Base-by-base conservation (phyloP, 2,888 invertebrate species). In the Mellilla xanthometata region DNA sequence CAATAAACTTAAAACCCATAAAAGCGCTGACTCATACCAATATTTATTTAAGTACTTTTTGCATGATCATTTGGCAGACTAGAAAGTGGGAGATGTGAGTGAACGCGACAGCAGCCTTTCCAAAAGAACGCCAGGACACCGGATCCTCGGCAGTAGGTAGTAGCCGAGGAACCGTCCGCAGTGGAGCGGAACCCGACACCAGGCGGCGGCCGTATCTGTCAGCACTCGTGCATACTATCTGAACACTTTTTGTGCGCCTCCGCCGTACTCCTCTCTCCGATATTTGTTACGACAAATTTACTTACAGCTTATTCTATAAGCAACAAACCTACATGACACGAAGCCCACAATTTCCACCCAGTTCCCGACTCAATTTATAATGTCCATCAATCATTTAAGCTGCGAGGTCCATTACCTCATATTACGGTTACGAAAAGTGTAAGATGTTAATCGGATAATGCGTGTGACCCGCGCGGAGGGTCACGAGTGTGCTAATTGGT, bases 401-500 rank as follows among this genome's bases (percentile, higher is more conserved):
- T 31, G 12, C 28, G 15, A 36, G 28, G 30, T 23, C 19, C 29
- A 36, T 40, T 40, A 32, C 27, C 27, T 13, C 22, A 27, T 35
- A 49, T 39, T 43, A 39, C 48, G 30, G 35, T 42, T 39, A 49
- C 39, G 24, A 49, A 33, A 24, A 49, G 41, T 47, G 46, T 32
- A 32, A 48, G 29, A 40, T 49, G 35, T 48, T 53, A 55, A 55
- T 52, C 49, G 23, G 40, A 53, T 58, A 55, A 58, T 52, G 40
- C 38, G 47, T 47, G 52, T 44, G 54, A 52, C 33, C 42, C 34
- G 49, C 39, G 54, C 52, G 11, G 56, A 67, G 63, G 65, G 66
- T 57, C 67, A 67, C n/a, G n/a, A n/a, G 15, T 5, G 15, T 5
- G 15, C 3, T 68, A 72, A 73, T 73, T 65, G 67, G 52, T 58